Conservation (phyloP, 2,797 vertebrate genomes). For the Coccyzus lansbergi region DNA sequence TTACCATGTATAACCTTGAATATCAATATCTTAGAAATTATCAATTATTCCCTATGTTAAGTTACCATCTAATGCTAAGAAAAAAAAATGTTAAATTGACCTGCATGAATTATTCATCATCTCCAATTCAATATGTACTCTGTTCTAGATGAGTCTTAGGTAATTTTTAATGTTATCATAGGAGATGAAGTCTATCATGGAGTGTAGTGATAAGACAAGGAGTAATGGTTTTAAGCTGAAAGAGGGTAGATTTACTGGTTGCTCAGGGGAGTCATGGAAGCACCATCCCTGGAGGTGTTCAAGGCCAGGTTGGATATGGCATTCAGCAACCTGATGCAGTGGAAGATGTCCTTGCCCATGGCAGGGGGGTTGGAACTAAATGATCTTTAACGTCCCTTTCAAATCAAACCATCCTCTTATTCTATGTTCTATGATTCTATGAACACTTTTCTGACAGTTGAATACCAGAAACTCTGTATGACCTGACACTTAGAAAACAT, state of each 20-base stretch:
- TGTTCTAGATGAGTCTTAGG: constrained; percentile 23
- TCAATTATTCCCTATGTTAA: constrained; percentile 35
- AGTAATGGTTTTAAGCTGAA: too few relatives aligned
- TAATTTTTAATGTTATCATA: background rate
- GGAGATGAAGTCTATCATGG: background rate
- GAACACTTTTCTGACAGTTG: background rate
- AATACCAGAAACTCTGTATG: background rate
- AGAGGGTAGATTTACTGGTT: too few relatives aligned
- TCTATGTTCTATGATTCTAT: too few relatives aligned
- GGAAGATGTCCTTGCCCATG: too few relatives aligned
- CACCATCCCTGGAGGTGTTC: too few relatives aligned
- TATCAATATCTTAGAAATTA: background rate
- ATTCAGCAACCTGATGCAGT: too few relatives aligned
- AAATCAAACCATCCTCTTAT: too few relatives aligned
- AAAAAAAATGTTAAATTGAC: constrained; percentile 9
- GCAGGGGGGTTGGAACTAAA: too few relatives aligned
- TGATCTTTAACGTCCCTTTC: too few relatives aligned
- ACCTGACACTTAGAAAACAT: constrained; percentile 18
- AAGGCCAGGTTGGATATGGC: too few relatives aligned
- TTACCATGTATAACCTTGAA: background rate
- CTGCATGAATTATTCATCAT: constrained; percentile 46
- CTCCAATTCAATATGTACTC: constrained; percentile 23
- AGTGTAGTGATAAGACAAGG: too few relatives aligned
- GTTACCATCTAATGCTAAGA: constrained; percentile 6
- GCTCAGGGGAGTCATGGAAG: too few relatives aligned